Evolutionary conservation across 2,888 invertebrate species (phyloP), one percentile per base, ranked within the genome.

Genomic region (Drosophila mulleri): DNA sequence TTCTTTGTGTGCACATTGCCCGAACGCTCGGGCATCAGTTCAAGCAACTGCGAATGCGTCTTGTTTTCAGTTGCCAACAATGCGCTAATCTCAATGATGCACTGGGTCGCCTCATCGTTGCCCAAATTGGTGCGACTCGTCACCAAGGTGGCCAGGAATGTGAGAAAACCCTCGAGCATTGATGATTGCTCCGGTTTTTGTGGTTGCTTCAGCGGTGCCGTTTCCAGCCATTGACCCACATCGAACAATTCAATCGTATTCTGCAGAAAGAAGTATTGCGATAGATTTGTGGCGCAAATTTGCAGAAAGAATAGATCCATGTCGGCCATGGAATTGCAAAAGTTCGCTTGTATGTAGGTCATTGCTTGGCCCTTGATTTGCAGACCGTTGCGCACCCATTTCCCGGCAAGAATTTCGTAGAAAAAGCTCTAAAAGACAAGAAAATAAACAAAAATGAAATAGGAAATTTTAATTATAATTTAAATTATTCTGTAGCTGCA

Each of bases 331-430:
- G 98, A 98, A 94, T 98, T 98, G 94, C 98, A 99, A 94, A 99
- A 99, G 94, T 99, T 98, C 84, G 98, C 98, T 93, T 99, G 99
- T 90, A 98, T 98, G 93, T 99, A 99, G 20, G 98, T 98, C 98
- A 98, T 98, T 41, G 98, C 98, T 93, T 99, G 99, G n/a, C 98
- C 98, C 93, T 98, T 98, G 91, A 99, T 98, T 94, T 98, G 98
- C 12, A 98, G 94, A 0, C 99, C 99, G 93, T 99, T 99, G 76
- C 99, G 95, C 60, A 98, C 98, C 99, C 99, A 99, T 91, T 98
- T 95, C 11, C 98, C 98, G 72, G 97, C 96, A 70, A 98, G 94
- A 88, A 99, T 98, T 94, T 99, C 99, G 93, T 98, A 97, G 93
- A 98, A 98, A 16, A 98, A 96, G 71, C 98, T 98, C 98, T 98